Percentiles rank a stretch among this genome's conserved stretches.
These are phyloP conservation scores for Dissostichus mawsoni DNA, from an alignment of 2,113 vertebrate genomes.

Conservation along the genomic window DNA sequence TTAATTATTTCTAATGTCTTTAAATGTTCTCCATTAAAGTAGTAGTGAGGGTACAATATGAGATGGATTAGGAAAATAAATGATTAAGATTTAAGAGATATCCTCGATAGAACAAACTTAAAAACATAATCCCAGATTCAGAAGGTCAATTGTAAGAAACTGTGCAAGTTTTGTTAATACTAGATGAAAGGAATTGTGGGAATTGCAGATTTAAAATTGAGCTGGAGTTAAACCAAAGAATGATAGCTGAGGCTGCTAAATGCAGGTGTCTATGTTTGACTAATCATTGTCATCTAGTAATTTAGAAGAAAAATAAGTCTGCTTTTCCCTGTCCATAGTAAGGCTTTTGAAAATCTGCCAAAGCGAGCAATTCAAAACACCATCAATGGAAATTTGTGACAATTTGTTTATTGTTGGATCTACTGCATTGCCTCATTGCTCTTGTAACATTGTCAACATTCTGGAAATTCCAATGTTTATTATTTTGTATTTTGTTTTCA, in stretches of 20 bases:
- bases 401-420: background rate
- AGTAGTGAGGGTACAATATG: background rate
- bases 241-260: too few species aligned
- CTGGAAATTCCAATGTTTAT: background rate
- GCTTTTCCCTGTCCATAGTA: background rate
- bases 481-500: background rate
- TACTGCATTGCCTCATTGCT: too few species aligned
- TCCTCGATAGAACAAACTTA: too few species aligned
- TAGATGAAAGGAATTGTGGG: too few species aligned
- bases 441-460: background rate
- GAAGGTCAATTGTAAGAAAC: background rate
- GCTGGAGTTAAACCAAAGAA: too few species aligned
- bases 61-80: background rate
- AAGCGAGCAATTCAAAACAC: background rate
- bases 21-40: background rate
- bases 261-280: too few species aligned
- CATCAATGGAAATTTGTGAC: background rate
- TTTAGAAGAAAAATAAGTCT: background rate
- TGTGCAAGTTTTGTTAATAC: background rate
- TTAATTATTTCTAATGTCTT: background rate
- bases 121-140: slow-evolving; percentile 16
- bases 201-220: too few species aligned
- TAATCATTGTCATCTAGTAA: too few species aligned
- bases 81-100: too few species aligned
- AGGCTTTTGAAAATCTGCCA: background rate